Percentiles rank a stretch among this genome's conserved stretches.
phyloP scores from a whole-genome alignment of 2,113 vertebrate species.

The Sander lucioperca region DNA sequence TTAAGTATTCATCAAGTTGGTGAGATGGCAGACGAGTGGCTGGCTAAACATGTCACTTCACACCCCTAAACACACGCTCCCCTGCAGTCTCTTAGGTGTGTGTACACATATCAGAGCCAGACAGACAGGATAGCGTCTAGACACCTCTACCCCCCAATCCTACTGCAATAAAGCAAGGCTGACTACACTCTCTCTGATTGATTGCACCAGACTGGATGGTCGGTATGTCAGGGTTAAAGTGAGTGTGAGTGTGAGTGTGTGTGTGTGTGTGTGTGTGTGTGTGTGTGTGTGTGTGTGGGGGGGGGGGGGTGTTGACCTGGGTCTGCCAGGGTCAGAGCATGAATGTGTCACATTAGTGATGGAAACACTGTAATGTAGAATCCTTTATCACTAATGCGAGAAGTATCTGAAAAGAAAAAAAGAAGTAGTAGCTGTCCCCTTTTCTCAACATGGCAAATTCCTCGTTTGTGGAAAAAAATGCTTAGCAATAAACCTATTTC shows the following conservation, averaged over 20 bases:
- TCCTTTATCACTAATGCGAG: background rate
- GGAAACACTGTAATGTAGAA: background rate
- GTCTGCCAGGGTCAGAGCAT: conserved; percentile 42
- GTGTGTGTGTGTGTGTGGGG: background rate
- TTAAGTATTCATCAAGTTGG: conserved; percentile 44
- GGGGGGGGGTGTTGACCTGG: background rate
- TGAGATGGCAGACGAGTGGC: background rate
- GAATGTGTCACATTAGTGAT: background rate
- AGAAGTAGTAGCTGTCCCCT: background rate
- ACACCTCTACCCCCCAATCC: conserved; percentile 37
- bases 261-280: conserved; percentile 13
- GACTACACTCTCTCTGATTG: conserved; percentile 57
- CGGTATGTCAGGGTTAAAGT: conserved; percentile 68
- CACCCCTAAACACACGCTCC: conserved; percentile 16
- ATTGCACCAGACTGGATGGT: conserved; percentile 71
- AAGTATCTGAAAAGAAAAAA: background rate
- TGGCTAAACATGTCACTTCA: conserved; percentile 43
- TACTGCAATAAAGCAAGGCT: conserved; percentile 65
- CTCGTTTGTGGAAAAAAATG: too few species aligned
- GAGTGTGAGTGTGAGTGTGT: conserved; percentile 8
- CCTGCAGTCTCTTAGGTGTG: conserved; percentile 65
- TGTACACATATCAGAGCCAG: conserved; percentile 72
- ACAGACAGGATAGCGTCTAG: conserved; percentile 78
- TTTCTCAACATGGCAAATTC: background rate
- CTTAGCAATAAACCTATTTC: background rate